A percentile compares a stretch with the other conserved stretches of the same genome.
Conservation (phyloP, 1,140 invertebrate species). For the Mizuhopecten yessoensis region DNA sequence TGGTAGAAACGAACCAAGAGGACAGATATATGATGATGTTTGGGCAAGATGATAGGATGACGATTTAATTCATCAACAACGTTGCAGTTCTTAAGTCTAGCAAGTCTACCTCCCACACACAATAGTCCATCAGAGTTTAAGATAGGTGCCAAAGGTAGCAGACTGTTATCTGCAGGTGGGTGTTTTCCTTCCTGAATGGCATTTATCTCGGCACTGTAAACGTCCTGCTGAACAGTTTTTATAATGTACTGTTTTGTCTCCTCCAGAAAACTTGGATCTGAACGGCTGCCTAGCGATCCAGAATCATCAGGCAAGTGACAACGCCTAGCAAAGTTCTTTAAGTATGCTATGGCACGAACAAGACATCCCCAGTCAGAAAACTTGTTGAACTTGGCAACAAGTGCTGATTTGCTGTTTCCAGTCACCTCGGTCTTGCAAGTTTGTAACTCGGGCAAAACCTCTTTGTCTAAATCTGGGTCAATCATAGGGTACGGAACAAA, state of each 20-base stretch:
- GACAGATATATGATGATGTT: constrained; percentile 59
- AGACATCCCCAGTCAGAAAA: constrained; percentile 49
- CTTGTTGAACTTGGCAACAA: constrained; percentile 22
- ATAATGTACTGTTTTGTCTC: neutral
- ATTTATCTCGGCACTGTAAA: neutral
- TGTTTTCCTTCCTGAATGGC: constrained; percentile 5
- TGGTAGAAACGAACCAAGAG: constrained; percentile 59
- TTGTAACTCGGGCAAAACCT: too few relatives aligned
- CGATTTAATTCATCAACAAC: neutral
- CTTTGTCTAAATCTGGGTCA: too few relatives aligned
- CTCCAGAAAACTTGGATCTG: neutral
- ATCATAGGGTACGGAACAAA: too few relatives aligned
- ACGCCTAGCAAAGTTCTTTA: neutral
- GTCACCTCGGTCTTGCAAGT: too few relatives aligned
- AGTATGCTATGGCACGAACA: neutral
- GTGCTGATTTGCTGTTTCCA: too few relatives aligned
- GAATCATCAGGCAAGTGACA: neutral
- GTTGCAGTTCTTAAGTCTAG: neutral
- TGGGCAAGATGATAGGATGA: too few relatives aligned
- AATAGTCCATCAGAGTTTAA: constrained; percentile 60
- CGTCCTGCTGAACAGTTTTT: neutral
- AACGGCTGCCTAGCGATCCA: neutral
- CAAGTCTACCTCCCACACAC: constrained; percentile 63
- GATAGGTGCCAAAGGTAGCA: constrained; percentile 58
- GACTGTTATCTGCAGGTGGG: neutral